These are phyloP conservation scores for Oreochromis tanganicae DNA, from an alignment of 2,113 vertebrate species.

Conservation along the genomic window DNA sequence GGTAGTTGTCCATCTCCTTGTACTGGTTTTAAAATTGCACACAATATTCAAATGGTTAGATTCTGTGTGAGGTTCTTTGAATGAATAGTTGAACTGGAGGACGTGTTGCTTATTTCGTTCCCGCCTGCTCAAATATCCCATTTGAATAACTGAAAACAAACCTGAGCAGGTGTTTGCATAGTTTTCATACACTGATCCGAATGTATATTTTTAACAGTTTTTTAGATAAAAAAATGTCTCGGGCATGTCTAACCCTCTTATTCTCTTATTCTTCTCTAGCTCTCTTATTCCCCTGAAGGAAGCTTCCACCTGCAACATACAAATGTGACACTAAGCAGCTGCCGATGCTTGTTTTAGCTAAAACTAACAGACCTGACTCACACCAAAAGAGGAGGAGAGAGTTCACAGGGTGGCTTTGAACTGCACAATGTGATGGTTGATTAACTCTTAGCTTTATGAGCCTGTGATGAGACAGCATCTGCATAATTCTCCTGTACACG, in stretches of 20 bases:
- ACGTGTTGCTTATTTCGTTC: neutral
- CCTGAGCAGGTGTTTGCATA: neutral
- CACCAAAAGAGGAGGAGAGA: neutral
- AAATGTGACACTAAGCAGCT: neutral
- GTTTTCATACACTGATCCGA: neutral
- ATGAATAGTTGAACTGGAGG: neutral
- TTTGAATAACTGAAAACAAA: neutral
- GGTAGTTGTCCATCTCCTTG: neutral
- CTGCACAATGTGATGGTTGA: neutral
- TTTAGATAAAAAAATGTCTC: neutral
- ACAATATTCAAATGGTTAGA: neutral
- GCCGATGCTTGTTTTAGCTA: neutral
- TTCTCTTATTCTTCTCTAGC: too few relatives aligned
- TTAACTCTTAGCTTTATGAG: constrained; percentile 1
- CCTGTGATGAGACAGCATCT: neutral
- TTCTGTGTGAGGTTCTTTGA: neutral
- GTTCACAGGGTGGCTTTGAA: neutral
- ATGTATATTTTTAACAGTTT: neutral
- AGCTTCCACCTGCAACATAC: neutral
- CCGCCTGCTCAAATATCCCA: neutral
- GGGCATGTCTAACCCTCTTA: neutral
- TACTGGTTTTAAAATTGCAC: neutral
- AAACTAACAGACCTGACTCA: neutral
- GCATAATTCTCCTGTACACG: neutral
- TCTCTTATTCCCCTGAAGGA: neutral